Conservation (phyloP, 2,888 invertebrate genomes). For the Emesis russula region DNA sequence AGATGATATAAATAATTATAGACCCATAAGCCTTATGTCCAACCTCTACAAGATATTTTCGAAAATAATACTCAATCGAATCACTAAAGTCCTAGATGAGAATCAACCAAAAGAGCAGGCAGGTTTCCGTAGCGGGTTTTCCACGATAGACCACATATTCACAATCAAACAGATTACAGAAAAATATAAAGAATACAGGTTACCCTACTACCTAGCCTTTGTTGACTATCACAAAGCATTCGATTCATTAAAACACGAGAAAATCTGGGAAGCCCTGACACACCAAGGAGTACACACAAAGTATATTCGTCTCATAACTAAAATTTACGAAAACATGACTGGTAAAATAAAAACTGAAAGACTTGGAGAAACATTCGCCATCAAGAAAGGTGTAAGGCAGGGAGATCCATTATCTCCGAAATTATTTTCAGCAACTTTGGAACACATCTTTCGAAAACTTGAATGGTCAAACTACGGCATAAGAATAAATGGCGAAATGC, state of each 20-base stretch:
- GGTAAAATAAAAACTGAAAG: constrained; percentile 29
- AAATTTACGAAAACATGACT: constrained; percentile 13
- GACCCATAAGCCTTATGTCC: not conserved
- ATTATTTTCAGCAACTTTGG: not conserved
- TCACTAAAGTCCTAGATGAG: not conserved
- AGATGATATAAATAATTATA: not conserved
- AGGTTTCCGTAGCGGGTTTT: not conserved
- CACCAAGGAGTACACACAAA: constrained; percentile 4
- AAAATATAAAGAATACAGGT: constrained; percentile 23
- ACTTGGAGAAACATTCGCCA: not conserved
- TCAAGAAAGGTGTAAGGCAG: constrained; percentile 40
- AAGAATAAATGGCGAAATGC: constrained; percentile 17
- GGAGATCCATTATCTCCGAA: constrained; percentile 29
- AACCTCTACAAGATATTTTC: not conserved
- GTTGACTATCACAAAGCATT: constrained; percentile 35
- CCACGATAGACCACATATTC: constrained; percentile 74
- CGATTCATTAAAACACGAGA: constrained; percentile 11
- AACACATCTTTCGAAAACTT: constrained; percentile 23
- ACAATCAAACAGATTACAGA: constrained; percentile 38
- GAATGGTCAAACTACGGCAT: constrained; percentile 27
- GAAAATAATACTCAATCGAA: constrained; percentile 64
- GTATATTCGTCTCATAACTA: constrained; percentile 2
- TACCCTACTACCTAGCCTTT: not conserved
- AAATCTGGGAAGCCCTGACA: constrained; percentile 4
- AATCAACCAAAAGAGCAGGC: not conserved